Base-by-base conservation (phyloP, 2,113 vertebrate genomes). In the Ophiodon elongatus region DNA sequence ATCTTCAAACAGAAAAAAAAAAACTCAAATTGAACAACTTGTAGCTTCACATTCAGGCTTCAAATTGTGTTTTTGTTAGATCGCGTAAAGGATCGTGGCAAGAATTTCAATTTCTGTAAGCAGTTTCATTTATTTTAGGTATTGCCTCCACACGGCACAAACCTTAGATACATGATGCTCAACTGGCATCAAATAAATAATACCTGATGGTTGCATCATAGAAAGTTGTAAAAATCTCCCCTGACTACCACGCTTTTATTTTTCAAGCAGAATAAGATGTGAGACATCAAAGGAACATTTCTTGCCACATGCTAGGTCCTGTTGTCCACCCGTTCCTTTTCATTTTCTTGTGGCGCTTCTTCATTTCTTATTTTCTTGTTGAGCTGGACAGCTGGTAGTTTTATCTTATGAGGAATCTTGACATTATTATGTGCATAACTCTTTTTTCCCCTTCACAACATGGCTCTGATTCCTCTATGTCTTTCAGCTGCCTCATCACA, bases 401-500 rank as follows among this genome's bases (percentile, higher is more conserved):
- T 76, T 33, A 65, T 76, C 73, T 70, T 52, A 29, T 0, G 23
- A 75, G 72, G 43, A 75, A 15, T 73, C 68, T 77, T 33, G 50
- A 73, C 59, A 43, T 72, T 15, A n/a, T 54, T 54, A 3, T 52
- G 23, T 21, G 63, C 82, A 73, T 50, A 8, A 75, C 76, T 67
- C 59, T n/a, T 60, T 70, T 74, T 62, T 43, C 37, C 1, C 33
- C 14, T 74, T 77, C 59, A 56, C 56, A 79, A 66, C 77, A 72
- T 8, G 8, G 45, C 75, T 69, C 4, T n/a, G 15, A 74, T 41
- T 74, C 65, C 76, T 35, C 41, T 4, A 2, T 47, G 73, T 73
- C 54, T 82, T 72, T 52, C 54, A 35, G 29, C 50, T 59, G 57
- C 76, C 43, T 83, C n/a, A 31, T 35, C 59, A 67, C 66, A 43